A percentile compares a stretch with the other conserved stretches of the same genome.
Evolutionary conservation across 2,888 invertebrate species (phyloP).

Genomic region (Brassicogethes aeneus): DNA sequence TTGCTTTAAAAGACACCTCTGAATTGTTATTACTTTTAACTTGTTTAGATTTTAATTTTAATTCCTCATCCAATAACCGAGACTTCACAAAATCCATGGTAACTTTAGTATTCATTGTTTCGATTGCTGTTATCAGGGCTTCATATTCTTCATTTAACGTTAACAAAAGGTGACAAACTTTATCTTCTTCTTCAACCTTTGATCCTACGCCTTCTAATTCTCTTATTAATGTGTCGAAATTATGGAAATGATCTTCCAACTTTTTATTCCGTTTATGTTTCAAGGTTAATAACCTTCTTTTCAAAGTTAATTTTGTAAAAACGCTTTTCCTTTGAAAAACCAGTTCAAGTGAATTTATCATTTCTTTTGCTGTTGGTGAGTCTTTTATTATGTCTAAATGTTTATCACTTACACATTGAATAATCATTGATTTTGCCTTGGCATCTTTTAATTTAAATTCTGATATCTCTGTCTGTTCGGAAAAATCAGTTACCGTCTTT

Average conservation of each 20-base stretch:
- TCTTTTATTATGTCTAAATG: too few species aligned
- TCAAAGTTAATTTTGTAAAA: too few species aligned
- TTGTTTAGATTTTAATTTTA: conserved; percentile 11
- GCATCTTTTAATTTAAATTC: too few species aligned
- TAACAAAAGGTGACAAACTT: conserved; percentile 19
- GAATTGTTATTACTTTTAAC: conserved; percentile 5
- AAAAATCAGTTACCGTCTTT: too few species aligned
- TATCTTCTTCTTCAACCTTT: conserved; percentile 21
- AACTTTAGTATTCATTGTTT: conserved; percentile 16
- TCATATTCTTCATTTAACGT: conserved; percentile 17
- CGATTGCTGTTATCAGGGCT: conserved; percentile 20
- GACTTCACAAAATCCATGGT: conserved; percentile 21
- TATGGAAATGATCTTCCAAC: conserved; percentile 20
- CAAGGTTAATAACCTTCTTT: conserved; percentile 16
- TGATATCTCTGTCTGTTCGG: too few species aligned
- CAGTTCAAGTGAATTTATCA: too few species aligned
- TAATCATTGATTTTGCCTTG: too few species aligned
- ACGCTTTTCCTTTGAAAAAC: too few species aligned
- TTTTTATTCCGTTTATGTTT: conserved; percentile 14
- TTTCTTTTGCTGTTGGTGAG: too few species aligned
- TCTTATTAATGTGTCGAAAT: conserved; percentile 20
- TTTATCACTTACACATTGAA: too few species aligned
- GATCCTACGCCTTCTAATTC: conserved; percentile 17
- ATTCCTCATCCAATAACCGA: conserved; percentile 17
- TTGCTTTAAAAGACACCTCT: conserved; percentile 9